Evolutionary conservation across 1,140 invertebrate species (phyloP).

Genomic region (Anthonomus grandis): DNA sequence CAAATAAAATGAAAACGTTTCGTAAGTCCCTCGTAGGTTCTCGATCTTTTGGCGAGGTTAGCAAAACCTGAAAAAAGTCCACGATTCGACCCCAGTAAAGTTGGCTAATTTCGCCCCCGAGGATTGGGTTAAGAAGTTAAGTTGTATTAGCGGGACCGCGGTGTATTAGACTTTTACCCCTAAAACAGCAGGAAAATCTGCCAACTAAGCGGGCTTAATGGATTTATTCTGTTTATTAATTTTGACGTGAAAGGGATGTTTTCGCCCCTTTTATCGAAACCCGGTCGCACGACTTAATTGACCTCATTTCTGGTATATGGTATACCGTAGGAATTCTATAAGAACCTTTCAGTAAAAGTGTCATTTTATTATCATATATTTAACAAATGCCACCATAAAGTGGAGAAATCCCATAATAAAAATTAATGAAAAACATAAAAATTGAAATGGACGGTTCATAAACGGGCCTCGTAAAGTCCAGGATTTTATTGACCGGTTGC

Average conservation of each 20-base stretch:
- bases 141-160: constrained; percentile 10
- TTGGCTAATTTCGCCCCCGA: constrained; percentile 8
- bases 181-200: constrained; percentile 16
- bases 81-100: constrained; percentile 2
- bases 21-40: background rate
- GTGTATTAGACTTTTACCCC: constrained; percentile 15
- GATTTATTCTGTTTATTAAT: constrained; percentile 21
- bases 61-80: constrained; percentile 6
- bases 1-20: no score
- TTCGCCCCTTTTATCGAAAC: background rate
- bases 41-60: background rate
- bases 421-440: no score
- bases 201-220: constrained; percentile 17
- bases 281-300: background rate
- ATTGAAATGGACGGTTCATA: no score
- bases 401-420: no score
- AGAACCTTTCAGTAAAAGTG: no score
- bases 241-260: constrained; percentile 8
- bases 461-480: constrained; percentile 17
- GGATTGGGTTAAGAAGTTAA: constrained; percentile 16
- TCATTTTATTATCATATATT: no score
- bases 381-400: no score
- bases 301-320: no score
- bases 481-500: constrained; percentile 20
- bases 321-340: no score